phyloP scores from a whole-genome alignment of 53 echinoderm and acorn worm genomes.

The Echinometra lucunter region DNA sequence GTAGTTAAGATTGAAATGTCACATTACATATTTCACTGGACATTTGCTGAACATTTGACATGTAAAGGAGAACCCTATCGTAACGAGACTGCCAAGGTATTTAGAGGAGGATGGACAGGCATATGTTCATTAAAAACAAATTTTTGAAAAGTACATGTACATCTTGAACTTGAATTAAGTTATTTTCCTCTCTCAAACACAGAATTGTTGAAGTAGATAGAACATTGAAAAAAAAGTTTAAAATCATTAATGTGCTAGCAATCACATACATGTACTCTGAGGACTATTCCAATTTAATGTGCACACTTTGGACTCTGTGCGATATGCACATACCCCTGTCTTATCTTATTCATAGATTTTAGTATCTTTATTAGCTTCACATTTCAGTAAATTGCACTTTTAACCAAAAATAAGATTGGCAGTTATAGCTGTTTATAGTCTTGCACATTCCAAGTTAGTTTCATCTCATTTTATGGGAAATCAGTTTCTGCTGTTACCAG shows the following conservation, averaged over 20 bases:
- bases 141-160: too few relatives aligned
- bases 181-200: too few relatives aligned
- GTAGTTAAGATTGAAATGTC: constrained; percentile 42
- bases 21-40: constrained; percentile 38
- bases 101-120: neutral
- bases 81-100: neutral
- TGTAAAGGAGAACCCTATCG: neutral
- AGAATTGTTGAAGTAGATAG: too few relatives aligned
- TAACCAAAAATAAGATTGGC: too few relatives aligned
- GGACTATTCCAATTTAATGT: too few relatives aligned
- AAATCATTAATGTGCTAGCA: too few relatives aligned
- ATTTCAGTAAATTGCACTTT: neutral
- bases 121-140: neutral
- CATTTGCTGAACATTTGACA: constrained; percentile 51
- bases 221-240: too few relatives aligned
- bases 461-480: neutral
- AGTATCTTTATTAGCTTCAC: neutral
- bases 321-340: too few relatives aligned
- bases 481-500: neutral
- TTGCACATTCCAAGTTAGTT: neutral
- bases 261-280: too few relatives aligned
- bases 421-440: neutral
- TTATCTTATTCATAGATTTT: too few relatives aligned
- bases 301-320: too few relatives aligned
- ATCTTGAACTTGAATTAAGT: too few relatives aligned